Percentiles rank a stretch among this genome's conserved stretches.
Evolutionary conservation across 2,888 invertebrate species (phyloP).

Genomic region (Fragum fragum): DNA sequence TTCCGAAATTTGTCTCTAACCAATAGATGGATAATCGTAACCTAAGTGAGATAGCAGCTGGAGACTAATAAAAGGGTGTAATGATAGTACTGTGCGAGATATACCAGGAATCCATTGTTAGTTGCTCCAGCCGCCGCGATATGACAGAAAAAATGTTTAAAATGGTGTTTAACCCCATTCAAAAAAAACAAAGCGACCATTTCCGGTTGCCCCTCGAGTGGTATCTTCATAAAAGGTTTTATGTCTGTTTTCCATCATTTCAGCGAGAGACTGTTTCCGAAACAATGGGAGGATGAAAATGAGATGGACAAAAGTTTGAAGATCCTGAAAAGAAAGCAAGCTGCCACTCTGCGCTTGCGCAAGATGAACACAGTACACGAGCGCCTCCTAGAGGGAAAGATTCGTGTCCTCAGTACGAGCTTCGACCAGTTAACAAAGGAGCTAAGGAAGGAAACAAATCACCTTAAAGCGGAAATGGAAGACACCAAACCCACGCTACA

Average conservation of each 20-base stretch:
- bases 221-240: no score
- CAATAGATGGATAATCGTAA: no score
- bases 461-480: slow-evolving; percentile 62
- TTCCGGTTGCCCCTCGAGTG: no score
- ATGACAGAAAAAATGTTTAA: no score
- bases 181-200: no score
- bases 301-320: slow-evolving; percentile 69
- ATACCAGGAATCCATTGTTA: no score
- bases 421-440: slow-evolving; percentile 62
- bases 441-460: slow-evolving; percentile 62
- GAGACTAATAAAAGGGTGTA: no score
- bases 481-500: slow-evolving; percentile 31
- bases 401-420: slow-evolving; percentile 54
- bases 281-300: slow-evolving; percentile 56
- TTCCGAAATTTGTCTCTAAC: no score
- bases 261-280: slow-evolving; percentile 52
- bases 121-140: no score
- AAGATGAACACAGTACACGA: slow-evolving; percentile 68
- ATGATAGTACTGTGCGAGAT: no score
- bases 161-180: no score
- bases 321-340: slow-evolving; percentile 63
- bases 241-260: slow-evolving; percentile 35
- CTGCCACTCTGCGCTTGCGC: slow-evolving; percentile 64
- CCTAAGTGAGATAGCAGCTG: no score
- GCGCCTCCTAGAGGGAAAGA: slow-evolving; percentile 57